Base-by-base conservation (phyloP, 1,140 invertebrate genomes). In the Leptopilina clavipes region DNA sequence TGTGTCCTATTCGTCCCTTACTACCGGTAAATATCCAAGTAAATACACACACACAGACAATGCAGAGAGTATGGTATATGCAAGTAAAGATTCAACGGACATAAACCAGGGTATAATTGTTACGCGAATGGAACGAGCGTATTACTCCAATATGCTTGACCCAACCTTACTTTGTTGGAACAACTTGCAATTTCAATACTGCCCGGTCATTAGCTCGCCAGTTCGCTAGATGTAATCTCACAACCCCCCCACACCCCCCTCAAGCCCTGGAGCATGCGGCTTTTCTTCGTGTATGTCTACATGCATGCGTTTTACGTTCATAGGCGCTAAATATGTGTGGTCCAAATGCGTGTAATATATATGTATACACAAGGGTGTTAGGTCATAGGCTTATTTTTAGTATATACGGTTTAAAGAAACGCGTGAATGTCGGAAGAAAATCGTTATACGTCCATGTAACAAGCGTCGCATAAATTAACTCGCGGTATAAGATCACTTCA, bases 171-270 rank as follows among this genome's bases (percentile, higher is more conserved):
- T 78, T 80, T 79, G 79, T 79, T 76, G 80, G 76, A 85, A 83
- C 84, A 84, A 84, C 80, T 82, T 80, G 78, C 83, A 86, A 83
- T 87, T 87, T 84, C 86, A 87, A 87, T 87, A 84, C 82, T 74
- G 79, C 75, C 71, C 79, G 76, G 80, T 83, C 84, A 84, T 86
- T 84, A 82, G 83, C 83, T 82, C 71, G 81, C 78, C 81, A 82
- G 81, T 81, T 83, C 79, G 78, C 79, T 79, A 85, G 84, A 85
- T 85, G 81, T 79, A 82, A 86, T 86, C 83, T 81, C 77, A 31
- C 25, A 75, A 40, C 37, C 25, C 25, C 25, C 25, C 74, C 65
- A 70, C 73, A n/a, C n/a, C n/a, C n/a, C n/a, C n/a, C n/a, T n/a
- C n/a, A n/a, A n/a, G n/a, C n/a, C n/a, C n/a, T n/a, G n/a, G 73